A percentile compares a stretch with the other conserved stretches of the same genome.
Conservation (phyloP, 2,888 invertebrate genomes). For the Agonopterix subpropinquella region DNA sequence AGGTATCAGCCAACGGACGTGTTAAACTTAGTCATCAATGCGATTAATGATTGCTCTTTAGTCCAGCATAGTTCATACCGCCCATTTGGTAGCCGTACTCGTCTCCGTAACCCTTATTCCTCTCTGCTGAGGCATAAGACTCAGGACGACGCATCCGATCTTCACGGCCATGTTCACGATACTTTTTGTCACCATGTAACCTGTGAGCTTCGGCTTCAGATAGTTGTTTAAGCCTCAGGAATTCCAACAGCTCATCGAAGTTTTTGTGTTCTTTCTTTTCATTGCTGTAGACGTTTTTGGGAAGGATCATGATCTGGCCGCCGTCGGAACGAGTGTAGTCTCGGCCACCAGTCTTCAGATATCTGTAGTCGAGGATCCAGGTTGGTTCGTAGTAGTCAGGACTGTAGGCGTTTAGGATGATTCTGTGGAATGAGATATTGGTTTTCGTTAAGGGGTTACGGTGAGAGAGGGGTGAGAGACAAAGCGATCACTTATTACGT, state of each 20-base stretch:
- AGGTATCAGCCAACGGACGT: too few relatives aligned
- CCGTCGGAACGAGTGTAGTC: conserved; percentile 55
- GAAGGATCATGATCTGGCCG: conserved; percentile 55
- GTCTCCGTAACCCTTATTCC: too few relatives aligned
- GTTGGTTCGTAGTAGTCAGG: conserved; percentile 56
- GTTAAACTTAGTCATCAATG: too few relatives aligned
- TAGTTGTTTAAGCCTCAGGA: conserved; percentile 38
- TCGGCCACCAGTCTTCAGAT: conserved; percentile 54
- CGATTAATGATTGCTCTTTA: too few relatives aligned
- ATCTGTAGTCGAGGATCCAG: conserved; percentile 56
- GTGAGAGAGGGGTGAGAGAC: too few relatives aligned
- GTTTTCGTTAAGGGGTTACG: too few relatives aligned
- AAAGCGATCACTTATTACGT: too few relatives aligned
- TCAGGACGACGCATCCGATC: too few relatives aligned
- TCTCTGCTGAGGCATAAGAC: too few relatives aligned
- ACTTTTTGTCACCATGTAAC: background rate
- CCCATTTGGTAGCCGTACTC: too few relatives aligned
- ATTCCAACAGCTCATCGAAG: conserved; percentile 52
- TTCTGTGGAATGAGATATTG: conserved; percentile 26
- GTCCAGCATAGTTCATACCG: too few relatives aligned
- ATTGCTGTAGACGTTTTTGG: conserved; percentile 32
- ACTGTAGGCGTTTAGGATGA: conserved; percentile 45
- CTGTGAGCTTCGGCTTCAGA: conserved; percentile 17
- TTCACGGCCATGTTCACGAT: background rate
- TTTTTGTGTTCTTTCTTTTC: conserved; percentile 35